A percentile compares a stretch with the other conserved stretches of the same genome.
Conservation (phyloP, 2,797 vertebrate genomes). For the Pangasius sanitwongsei region DNA sequence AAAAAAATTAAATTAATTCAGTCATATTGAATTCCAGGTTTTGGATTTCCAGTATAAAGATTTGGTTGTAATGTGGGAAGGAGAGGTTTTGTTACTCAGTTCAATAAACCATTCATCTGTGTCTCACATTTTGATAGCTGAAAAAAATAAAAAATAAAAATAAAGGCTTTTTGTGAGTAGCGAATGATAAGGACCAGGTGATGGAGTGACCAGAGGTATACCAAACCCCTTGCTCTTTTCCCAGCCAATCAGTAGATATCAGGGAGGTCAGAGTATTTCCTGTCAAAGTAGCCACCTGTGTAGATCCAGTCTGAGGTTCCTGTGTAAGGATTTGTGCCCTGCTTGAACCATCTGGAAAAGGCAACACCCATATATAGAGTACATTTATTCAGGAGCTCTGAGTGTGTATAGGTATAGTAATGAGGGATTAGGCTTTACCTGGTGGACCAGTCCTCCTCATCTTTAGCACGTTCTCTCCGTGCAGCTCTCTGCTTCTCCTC, state of each 20-base stretch:
- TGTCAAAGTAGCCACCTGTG: slow-evolving; percentile 92
- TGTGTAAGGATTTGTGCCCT: slow-evolving; percentile 86
- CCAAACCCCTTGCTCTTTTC: slow-evolving; percentile 34
- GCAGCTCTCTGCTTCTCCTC: slow-evolving; percentile 94
- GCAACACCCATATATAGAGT: neutral
- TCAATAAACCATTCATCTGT: slow-evolving; percentile 44
- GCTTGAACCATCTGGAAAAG: slow-evolving; percentile 74
- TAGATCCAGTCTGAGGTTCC: slow-evolving; percentile 92
- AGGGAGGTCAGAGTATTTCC: slow-evolving; percentile 89
- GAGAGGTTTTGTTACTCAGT: slow-evolving; percentile 46
- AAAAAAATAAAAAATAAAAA: slow-evolving; percentile 15
- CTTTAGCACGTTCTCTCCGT: slow-evolving; percentile 84
- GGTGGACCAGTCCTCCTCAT: slow-evolving; percentile 87
- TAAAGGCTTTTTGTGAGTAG: slow-evolving; percentile 48
- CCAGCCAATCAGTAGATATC: slow-evolving; percentile 87
- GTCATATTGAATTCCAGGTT: slow-evolving; percentile 33
- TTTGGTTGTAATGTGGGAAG: slow-evolving; percentile 46
- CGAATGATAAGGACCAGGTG: slow-evolving; percentile 47
- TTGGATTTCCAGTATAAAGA: slow-evolving; percentile 46
- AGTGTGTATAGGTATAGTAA: neutral
- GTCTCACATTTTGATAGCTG: slow-evolving; percentile 37
- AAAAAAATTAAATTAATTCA: slow-evolving; percentile 57
- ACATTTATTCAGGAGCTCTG: neutral
- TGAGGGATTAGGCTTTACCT: slow-evolving; percentile 71
- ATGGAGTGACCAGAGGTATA: slow-evolving; percentile 41